Evolutionary conservation across 2,113 vertebrate genomes (phyloP), one percentile per base, ranked within the genome.

Genomic region (Caracal caracal): DNA sequence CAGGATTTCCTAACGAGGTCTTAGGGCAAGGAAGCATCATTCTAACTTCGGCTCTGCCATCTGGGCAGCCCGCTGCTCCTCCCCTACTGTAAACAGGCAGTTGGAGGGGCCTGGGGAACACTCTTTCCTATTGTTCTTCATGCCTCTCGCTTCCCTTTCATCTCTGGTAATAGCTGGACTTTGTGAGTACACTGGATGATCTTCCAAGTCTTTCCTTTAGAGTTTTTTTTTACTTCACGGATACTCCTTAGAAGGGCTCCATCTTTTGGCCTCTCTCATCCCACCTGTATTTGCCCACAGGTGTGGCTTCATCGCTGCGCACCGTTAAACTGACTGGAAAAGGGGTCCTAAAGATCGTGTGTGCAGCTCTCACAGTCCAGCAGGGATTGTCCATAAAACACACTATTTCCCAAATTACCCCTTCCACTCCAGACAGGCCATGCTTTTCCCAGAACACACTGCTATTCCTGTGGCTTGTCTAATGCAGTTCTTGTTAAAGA

Each of bases 121-220:
- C 97, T 91, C 84, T 66, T 96, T 96, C 87, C 92, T 78, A 97
- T 95, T 97, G 97, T 96, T 92, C 94, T 84, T 89, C 35, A 1
- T 26, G 96, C 80, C 66, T 97, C 63, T 76, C 49, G 61, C 86
- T 95, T 96, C 90, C 92, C 96, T 97, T 97, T 97, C 90, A 94
- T 97, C 96, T 98, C 86, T 80, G 83, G 63, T 88, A 95, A 93
- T 90, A 95, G 96, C 93, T 97, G 90, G 96, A 71, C 65, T 97
- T 97, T 96, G 95, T 96, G 94, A 94, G 96, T 66, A 92, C 87
- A 65, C 0, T 73, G 93, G 70, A 89, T 92, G 90, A 81, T 76
- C 90, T 95, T 93, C 92, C 70, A 87, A 94, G 83, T 53, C 88
- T 94, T 97, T 43, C 65, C 93, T 96, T 90, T 13, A 2, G 59